phyloP scores from a whole-genome alignment of 2,888 invertebrate species.

The Tyria jacobaeae region DNA sequence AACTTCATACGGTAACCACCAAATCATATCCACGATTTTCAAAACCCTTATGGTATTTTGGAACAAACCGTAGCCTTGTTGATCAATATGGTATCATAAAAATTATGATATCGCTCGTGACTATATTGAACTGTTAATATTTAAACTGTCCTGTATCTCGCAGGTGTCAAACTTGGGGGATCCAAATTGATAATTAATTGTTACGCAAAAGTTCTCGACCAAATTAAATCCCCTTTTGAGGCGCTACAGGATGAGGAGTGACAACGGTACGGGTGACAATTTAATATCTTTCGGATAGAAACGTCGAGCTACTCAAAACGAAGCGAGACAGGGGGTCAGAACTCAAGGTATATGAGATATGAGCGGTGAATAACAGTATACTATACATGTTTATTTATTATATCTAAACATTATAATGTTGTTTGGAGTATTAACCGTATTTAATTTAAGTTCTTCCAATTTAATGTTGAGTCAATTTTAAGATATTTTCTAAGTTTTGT shows the following conservation, averaged over 20 bases:
- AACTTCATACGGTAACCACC: not conserved
- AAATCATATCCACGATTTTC: not conserved
- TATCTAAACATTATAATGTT: not conserved
- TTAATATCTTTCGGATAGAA: constrained; percentile 81
- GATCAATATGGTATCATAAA: not conserved
- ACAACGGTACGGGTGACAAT: constrained; percentile 76
- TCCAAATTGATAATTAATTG: constrained; percentile 84
- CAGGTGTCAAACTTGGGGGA: constrained; percentile 78
- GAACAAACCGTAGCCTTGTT: not conserved
- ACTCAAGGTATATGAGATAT: constrained; percentile 41
- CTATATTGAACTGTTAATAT: constrained; percentile 45
- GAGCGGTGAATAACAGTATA: constrained; percentile 26
- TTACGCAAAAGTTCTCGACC: constrained; percentile 80
- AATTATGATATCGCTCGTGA: constrained; percentile 1
- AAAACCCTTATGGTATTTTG: not conserved
- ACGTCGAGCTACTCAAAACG: constrained; percentile 58
- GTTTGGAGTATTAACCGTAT: not conserved
- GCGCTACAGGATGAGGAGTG: constrained; percentile 45
- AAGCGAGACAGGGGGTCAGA: constrained; percentile 46
- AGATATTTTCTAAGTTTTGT: too few relatives aligned
- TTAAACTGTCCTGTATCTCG: constrained; percentile 53
- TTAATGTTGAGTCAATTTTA: not conserved
- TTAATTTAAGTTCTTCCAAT: too few relatives aligned
- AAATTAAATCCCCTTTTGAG: constrained; percentile 83
- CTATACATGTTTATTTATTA: not conserved